Conservation (phyloP, 2,888 invertebrate species). For the Hemithea aestivaria region DNA sequence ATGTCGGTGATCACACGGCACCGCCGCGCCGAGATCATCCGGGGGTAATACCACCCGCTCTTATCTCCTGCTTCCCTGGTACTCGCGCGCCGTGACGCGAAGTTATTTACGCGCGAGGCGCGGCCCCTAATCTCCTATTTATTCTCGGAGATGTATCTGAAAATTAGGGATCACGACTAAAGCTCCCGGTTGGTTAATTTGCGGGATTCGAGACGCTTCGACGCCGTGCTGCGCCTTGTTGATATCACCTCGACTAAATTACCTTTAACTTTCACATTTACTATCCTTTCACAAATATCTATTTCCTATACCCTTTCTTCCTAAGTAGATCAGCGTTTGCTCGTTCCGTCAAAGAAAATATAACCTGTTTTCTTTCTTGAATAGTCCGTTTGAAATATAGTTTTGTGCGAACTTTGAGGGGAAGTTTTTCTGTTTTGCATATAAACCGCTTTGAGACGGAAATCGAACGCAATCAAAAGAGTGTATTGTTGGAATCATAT, state of each 20-base stretch:
- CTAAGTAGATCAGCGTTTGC: conserved; percentile 1
- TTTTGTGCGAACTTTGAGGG: conserved; percentile 27
- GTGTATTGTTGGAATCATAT: conserved; percentile 17
- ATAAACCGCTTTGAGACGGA: conserved; percentile 21
- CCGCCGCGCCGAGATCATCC: conserved; percentile 5
- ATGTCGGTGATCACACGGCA: conserved; percentile 8
- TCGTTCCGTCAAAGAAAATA: conserved; percentile 23
- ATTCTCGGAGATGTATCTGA: conserved; percentile 77
- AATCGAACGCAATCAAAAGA: conserved; percentile 22
- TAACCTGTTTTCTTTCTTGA: conserved; percentile 25
- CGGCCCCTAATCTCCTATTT: conserved; percentile 76
- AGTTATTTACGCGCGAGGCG: conserved; percentile 73
- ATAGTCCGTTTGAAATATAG: conserved; percentile 26
- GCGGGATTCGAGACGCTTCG: conserved; percentile 45
- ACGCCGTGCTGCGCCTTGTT: conserved; percentile 28
- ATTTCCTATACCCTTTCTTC: conserved; percentile 2
- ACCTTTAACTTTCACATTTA: conserved; percentile 5
- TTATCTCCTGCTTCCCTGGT: conserved; percentile 61
- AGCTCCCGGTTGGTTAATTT: conserved; percentile 60
- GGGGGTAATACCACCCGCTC: conserved; percentile 61
- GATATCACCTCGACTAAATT: conserved; percentile 43
- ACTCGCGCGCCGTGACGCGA: conserved; percentile 59
- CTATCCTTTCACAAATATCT: conserved; percentile 3
- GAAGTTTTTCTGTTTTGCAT: conserved; percentile 27
- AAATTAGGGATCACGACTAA: conserved; percentile 76